These are phyloP conservation scores for Hemiscyllium ocellatum DNA, from an alignment of 2,113 vertebrate genomes.

Conservation along the genomic window DNA sequence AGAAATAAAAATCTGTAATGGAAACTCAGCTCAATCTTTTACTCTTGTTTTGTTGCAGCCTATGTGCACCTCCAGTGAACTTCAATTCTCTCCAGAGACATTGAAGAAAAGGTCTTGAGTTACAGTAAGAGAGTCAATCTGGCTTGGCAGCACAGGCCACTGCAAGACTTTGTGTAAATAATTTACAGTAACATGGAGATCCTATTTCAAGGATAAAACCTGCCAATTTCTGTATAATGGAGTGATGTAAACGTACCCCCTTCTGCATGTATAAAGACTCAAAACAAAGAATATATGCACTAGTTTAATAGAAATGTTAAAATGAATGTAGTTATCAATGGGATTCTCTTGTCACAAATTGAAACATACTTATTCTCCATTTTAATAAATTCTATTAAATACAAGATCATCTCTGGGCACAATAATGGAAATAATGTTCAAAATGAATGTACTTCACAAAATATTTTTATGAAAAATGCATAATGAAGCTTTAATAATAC, in stretches of 20 bases:
- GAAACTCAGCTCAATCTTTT: slow-evolving; percentile 25
- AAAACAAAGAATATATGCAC: background rate
- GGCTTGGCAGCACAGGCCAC: slow-evolving; percentile 47
- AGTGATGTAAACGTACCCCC: slow-evolving; percentile 28
- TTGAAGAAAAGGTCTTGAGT: slow-evolving; percentile 51
- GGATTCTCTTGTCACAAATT: background rate
- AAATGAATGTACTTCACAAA: slow-evolving; percentile 10
- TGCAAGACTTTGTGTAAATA: slow-evolving; percentile 61
- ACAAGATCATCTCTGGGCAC: background rate
- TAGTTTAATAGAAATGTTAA: slow-evolving; percentile 14
- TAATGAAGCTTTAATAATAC: background rate
- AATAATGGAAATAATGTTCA: slow-evolving; percentile 15
- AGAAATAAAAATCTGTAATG: slow-evolving; percentile 6
- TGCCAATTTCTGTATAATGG: slow-evolving; percentile 26
- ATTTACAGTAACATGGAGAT: slow-evolving; percentile 53
- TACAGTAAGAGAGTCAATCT: slow-evolving; percentile 56
- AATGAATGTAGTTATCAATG: background rate
- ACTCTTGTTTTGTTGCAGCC: slow-evolving; percentile 33
- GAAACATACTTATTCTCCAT: background rate
- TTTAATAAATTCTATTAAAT: background rate
- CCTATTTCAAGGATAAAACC: slow-evolving; percentile 28
- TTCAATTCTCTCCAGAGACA: slow-evolving; percentile 53
- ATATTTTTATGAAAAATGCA: background rate
- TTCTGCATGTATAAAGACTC: background rate
- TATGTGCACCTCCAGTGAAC: slow-evolving; percentile 44